Conservation (phyloP, 1,140 invertebrate genomes). For the Rhopalosiphum padi region DNA sequence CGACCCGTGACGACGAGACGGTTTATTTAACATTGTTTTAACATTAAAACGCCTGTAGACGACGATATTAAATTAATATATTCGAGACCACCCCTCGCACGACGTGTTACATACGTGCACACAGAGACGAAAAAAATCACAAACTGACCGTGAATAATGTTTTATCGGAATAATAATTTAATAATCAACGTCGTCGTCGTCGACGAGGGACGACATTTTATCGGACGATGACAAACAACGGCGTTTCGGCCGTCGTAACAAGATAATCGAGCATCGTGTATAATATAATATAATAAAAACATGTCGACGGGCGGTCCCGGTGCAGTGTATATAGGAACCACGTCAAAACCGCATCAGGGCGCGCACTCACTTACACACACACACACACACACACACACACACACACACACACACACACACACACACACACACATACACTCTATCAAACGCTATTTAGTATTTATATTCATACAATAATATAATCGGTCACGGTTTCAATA, state of each 20-base stretch:
- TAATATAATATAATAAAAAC: slow-evolving; percentile 40
- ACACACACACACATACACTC: neutral
- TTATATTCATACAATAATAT: slow-evolving; percentile 15
- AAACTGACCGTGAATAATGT: slow-evolving; percentile 44
- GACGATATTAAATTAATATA: slow-evolving; percentile 15
- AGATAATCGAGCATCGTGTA: slow-evolving; percentile 53
- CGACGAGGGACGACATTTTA: slow-evolving; percentile 1
- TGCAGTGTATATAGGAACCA: neutral
- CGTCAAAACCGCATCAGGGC: slow-evolving; percentile 36
- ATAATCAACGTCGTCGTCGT: neutral
- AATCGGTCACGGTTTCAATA: slow-evolving; percentile 14
- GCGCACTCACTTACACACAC: neutral
- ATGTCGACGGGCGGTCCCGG: slow-evolving; percentile 42
- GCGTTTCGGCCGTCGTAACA: slow-evolving; percentile 49
- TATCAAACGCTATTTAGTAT: neutral
- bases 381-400: too few relatives aligned
- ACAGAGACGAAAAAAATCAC: neutral
- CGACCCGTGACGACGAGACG: slow-evolving; percentile 39
- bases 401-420: neutral
- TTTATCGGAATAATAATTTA: slow-evolving; percentile 27
- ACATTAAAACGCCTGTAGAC: neutral
- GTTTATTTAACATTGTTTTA: slow-evolving; percentile 49
- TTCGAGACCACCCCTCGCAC: neutral
- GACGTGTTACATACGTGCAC: neutral
- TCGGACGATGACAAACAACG: slow-evolving; percentile 54